Evolutionary conservation across 2,888 invertebrate genomes (phyloP).

Genomic region (Itoplectis maculator): DNA sequence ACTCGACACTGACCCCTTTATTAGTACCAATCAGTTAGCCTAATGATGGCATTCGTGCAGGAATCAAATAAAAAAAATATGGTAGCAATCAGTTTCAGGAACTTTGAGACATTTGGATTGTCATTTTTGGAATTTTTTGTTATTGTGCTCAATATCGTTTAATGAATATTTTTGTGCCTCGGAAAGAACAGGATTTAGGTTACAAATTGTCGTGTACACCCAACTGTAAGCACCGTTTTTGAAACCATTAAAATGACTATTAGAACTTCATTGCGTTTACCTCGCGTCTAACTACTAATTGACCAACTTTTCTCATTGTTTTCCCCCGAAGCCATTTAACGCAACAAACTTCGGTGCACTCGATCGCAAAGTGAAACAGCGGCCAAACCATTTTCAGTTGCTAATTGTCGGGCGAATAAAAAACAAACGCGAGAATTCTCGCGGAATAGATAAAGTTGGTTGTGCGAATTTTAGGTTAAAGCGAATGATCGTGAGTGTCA

Average conservation of each 20-base stretch:
- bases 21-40: neutral
- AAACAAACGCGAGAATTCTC: neutral
- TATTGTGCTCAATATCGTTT: neutral
- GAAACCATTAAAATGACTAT: neutral
- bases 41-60: too few species aligned
- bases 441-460: neutral
- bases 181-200: neutral
- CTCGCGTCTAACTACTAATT: neutral
- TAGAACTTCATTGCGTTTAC: neutral
- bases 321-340: neutral
- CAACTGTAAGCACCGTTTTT: neutral
- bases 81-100: too few species aligned
- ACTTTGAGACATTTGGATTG: neutral
- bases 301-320: neutral
- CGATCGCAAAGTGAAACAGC: neutral
- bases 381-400: neutral
- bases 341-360: slow-evolving; percentile 4
- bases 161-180: neutral
- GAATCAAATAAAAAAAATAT: too few species aligned
- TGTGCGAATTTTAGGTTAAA: too few species aligned
- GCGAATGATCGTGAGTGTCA: too few species aligned
- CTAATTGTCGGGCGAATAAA: neutral
- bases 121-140: neutral
- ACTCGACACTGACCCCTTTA: neutral
- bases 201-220: neutral